phyloP scores from a whole-genome alignment of 2,113 vertebrate genomes.

The Notothenia coriiceps region DNA sequence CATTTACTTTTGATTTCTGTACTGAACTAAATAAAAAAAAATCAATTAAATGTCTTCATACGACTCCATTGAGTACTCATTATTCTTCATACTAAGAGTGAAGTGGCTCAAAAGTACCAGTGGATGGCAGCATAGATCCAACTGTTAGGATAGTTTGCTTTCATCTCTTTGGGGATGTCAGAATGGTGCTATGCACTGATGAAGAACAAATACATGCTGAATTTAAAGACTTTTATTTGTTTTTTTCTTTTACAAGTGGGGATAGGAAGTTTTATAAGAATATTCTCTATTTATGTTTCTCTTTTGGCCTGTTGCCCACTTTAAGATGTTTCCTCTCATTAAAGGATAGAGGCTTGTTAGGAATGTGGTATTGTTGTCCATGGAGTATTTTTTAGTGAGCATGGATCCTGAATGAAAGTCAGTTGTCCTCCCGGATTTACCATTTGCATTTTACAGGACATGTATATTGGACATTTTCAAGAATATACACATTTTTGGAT shows the following conservation, averaged over 20 bases:
- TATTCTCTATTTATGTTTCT: slow-evolving; percentile 52
- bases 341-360: slow-evolving; percentile 29
- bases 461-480: neutral
- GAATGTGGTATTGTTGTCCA: slow-evolving; percentile 3
- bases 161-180: slow-evolving; percentile 26
- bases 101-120: slow-evolving; percentile 30
- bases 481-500: neutral
- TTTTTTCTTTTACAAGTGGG: neutral
- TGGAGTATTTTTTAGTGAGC: neutral
- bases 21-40: neutral
- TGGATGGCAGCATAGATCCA: slow-evolving; percentile 82
- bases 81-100: slow-evolving; percentile 5
- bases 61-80: neutral
- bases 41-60: neutral
- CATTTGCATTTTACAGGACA: neutral
- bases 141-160: too few species aligned
- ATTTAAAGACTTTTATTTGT: neutral
- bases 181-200: slow-evolving; percentile 31
- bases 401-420: neutral
- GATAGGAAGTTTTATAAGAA: slow-evolving; percentile 41
- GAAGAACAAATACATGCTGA: neutral
- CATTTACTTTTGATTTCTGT: neutral
- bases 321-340: slow-evolving; percentile 31
- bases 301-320: slow-evolving; percentile 24
- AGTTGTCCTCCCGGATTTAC: too few species aligned